phyloP scores from a whole-genome alignment of 2,113 vertebrate genomes.

The Megaceryle torquata region DNA sequence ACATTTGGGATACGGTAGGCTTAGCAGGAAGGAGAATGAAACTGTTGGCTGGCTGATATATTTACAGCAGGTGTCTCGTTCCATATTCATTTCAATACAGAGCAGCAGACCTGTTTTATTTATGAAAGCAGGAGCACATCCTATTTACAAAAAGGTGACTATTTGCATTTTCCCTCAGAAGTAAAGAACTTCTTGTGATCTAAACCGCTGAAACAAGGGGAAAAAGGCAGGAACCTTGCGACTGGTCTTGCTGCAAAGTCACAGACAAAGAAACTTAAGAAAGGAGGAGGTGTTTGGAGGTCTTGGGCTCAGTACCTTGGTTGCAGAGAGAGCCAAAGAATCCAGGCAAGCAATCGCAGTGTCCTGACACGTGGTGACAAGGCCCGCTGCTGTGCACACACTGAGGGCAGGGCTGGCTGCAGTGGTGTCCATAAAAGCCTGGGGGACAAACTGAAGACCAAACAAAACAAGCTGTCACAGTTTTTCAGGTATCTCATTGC shows the following conservation, averaged over 20 bases:
- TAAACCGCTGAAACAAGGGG: background rate
- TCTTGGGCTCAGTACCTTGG: conserved; percentile 81
- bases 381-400: conserved; percentile 92
- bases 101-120: conserved; percentile 37
- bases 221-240: background rate
- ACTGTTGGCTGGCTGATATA: conserved; percentile 5
- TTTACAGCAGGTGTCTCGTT: conserved; percentile 51
- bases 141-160: background rate
- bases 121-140: conserved; percentile 53
- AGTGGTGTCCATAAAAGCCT: conserved; percentile 91
- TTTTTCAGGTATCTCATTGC: background rate
- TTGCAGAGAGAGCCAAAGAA: conserved; percentile 92
- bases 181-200: background rate
- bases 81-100: conserved; percentile 24
- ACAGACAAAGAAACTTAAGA: background rate
- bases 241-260: background rate
- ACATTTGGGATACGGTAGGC: conserved; percentile 20
- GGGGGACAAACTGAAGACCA: conserved; percentile 86
- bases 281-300: background rate
- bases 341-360: conserved; percentile 91
- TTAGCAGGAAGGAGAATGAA: conserved; percentile 52
- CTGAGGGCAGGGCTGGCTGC: conserved; percentile 90
- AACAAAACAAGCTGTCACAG: background rate
- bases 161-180: background rate
- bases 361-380: conserved; percentile 91